Conservation (phyloP, 2,113 vertebrate species). For the Sminthopsis crassicaudata region DNA sequence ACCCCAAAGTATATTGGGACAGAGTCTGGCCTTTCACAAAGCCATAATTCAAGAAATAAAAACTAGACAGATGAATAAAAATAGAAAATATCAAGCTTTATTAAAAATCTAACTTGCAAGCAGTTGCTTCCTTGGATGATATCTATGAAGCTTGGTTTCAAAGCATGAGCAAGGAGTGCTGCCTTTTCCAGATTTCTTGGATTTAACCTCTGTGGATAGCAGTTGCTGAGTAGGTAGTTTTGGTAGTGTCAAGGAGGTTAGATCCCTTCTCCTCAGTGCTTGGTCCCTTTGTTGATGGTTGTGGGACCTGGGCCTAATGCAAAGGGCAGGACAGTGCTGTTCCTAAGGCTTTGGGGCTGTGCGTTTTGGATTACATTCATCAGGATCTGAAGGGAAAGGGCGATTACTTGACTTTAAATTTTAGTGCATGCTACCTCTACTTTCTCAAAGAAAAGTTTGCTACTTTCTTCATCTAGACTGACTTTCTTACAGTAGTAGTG, state of each 20-base stretch:
- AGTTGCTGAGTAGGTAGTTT: background rate
- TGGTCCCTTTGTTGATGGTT: background rate
- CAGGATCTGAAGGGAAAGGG: too few relatives aligned
- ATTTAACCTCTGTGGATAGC: background rate
- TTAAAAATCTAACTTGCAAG: background rate
- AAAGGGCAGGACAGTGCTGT: too few relatives aligned
- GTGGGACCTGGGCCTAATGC: too few relatives aligned
- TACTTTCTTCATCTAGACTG: too few relatives aligned
- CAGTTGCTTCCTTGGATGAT: background rate
- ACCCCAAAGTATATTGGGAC: background rate
- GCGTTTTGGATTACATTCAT: too few relatives aligned
- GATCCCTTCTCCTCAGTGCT: background rate
- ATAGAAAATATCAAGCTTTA: background rate
- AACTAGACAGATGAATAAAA: background rate
- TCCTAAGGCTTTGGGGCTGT: too few relatives aligned
- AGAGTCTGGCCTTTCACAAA: background rate
- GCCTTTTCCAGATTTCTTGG: background rate
- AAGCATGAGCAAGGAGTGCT: background rate
- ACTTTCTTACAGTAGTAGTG: too few relatives aligned
- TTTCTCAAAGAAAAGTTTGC: too few relatives aligned
- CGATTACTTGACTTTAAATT: too few relatives aligned
- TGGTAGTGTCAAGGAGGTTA: background rate
- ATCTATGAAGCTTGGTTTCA: background rate
- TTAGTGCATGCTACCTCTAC: too few relatives aligned
- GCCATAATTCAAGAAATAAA: background rate